Evolutionary conservation across 2,888 invertebrate genomes (phyloP).

Genomic region (Tipula lateralis): DNA sequence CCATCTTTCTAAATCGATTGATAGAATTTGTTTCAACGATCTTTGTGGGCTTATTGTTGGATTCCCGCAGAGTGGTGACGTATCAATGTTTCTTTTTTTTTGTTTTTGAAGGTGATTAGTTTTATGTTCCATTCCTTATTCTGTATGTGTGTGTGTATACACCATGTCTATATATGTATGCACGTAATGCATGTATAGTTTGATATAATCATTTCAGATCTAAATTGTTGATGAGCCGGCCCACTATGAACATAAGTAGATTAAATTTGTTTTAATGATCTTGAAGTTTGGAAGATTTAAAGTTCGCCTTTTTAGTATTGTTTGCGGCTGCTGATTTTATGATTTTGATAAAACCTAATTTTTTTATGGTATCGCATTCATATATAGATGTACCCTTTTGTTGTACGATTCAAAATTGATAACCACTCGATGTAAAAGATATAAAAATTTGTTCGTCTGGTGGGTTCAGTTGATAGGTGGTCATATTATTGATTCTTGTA

Average conservation of each 20-base stretch:
- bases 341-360: not conserved
- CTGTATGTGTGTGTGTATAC: not conserved
- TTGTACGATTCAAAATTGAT: not conserved
- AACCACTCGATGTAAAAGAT: not conserved
- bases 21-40: conserved; percentile 7
- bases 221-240: conserved; percentile 4
- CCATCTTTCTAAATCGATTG: conserved; percentile 13
- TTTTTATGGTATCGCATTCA: not conserved
- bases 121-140: not conserved
- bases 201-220: not conserved
- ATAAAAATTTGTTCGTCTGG: not conserved
- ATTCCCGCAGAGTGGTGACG: conserved; percentile 24
- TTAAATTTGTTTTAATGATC: not conserved
- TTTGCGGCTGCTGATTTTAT: not conserved
- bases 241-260: not conserved
- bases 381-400: not conserved
- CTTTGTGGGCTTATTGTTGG: conserved; percentile 15
- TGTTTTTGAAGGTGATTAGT: not conserved
- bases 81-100: conserved; percentile 5
- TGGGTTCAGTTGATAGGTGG: too few relatives aligned
- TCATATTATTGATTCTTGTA: too few relatives aligned
- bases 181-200: not conserved
- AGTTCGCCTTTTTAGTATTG: not conserved
- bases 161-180: not conserved
- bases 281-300: not conserved